Percentiles rank a stretch among this genome's conserved stretches.
phyloP scores from a whole-genome alignment of 1,140 invertebrate genomes.

The Drosophila azteca region DNA sequence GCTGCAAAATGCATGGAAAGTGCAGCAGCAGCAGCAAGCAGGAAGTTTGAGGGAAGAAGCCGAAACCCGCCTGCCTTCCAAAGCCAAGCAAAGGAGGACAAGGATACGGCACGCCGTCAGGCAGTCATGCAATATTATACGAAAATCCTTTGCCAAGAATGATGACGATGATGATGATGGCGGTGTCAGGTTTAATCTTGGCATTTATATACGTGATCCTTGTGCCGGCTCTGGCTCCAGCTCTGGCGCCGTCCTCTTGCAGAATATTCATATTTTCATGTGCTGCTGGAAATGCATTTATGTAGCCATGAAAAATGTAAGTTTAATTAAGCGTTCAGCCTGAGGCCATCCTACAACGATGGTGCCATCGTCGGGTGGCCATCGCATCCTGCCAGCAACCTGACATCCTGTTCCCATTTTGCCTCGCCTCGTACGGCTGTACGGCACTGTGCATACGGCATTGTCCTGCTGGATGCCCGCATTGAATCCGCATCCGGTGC shows the following conservation, averaged over 20 bases:
- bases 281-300: conserved; percentile 57
- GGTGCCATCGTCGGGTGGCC: conserved; percentile 14
- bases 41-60: conserved; percentile 20
- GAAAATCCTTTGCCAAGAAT: conserved; percentile 50
- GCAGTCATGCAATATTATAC: conserved; percentile 36
- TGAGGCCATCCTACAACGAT: not conserved
- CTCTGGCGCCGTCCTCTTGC: not conserved
- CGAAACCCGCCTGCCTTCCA: not conserved
- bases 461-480: conserved; percentile 65
- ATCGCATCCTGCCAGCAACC: conserved; percentile 53
- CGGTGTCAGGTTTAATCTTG: conserved; percentile 48
- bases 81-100: conserved; percentile 19
- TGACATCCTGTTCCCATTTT: conserved; percentile 69
- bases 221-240: conserved; percentile 1
- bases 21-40: conserved; percentile 20
- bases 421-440: not conserved
- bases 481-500: conserved; percentile 71
- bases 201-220: conserved; percentile 29
- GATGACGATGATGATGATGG: conserved; percentile 29
- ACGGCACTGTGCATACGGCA: conserved; percentile 37
- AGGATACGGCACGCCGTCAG: conserved; percentile 29
- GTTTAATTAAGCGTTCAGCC: conserved; percentile 74
- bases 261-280: conserved; percentile 27
- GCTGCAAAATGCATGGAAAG: conserved; percentile 56
- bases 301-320: conserved; percentile 71